Evolutionary conservation across 53 echinoderm and acorn worm species (phyloP).

Genomic region (Patiria pectinifera): DNA sequence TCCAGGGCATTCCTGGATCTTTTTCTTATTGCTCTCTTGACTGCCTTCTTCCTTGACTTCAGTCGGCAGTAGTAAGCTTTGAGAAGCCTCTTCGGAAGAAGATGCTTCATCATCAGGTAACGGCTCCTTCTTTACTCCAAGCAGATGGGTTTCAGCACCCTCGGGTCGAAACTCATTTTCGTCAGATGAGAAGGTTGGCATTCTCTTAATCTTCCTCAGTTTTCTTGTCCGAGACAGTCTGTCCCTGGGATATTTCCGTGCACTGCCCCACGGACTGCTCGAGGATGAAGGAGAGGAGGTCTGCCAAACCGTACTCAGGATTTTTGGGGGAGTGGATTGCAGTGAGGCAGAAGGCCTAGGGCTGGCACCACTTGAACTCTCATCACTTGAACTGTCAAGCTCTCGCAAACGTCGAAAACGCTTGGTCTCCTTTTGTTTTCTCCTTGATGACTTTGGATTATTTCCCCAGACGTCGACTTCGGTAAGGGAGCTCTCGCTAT

Average conservation of each 20-base stretch:
- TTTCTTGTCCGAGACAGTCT: conserved; percentile 16
- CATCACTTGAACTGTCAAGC: conserved; percentile 10
- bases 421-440: background rate
- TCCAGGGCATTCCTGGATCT: background rate
- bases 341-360: background rate
- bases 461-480: background rate
- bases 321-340: background rate
- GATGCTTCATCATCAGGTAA: background rate
- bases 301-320: background rate
- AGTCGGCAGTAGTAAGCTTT: no score
- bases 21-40: background rate
- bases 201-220: background rate
- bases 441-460: background rate
- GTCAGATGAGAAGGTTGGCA: background rate
- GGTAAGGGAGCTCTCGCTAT: conserved; percentile 4
- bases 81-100: background rate
- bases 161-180: background rate
- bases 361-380: background rate
- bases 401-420: background rate
- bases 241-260: conserved; percentile 27
- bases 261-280: background rate
- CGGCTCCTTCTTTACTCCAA: background rate
- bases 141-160: background rate
- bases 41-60: background rate
- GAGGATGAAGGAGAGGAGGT: background rate